These are phyloP conservation scores for Micromesistius poutassou DNA, from an alignment of 2,797 vertebrate genomes.

Conservation along the genomic window DNA sequence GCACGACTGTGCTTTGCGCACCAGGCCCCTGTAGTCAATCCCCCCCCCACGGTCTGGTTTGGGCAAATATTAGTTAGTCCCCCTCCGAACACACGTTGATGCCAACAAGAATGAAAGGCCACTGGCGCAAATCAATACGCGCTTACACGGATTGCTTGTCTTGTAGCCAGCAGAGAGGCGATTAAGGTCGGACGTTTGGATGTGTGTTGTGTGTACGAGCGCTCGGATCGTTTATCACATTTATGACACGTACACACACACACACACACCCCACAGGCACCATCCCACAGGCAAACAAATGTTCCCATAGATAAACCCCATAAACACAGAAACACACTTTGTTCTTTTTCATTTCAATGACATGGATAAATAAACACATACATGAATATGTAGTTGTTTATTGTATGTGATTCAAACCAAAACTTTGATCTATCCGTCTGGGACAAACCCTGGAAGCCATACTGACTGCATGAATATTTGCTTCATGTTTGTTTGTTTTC, in stretches of 20 bases:
- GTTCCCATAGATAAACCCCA: background rate
- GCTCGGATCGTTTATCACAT: background rate
- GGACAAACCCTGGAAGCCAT: constrained; percentile 17
- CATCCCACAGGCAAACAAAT: too few relatives aligned
- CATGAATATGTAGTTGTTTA: background rate
- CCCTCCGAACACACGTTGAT: constrained; percentile 19
- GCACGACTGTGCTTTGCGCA: constrained; percentile 33
- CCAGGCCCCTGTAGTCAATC: constrained; percentile 18
- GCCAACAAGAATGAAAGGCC: constrained; percentile 9
- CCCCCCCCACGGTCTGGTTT: constrained; percentile 26
- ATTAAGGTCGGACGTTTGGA: background rate
- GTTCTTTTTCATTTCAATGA: background rate
- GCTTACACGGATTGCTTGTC: background rate
- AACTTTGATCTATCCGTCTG: constrained; percentile 24
- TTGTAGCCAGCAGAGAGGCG: background rate
- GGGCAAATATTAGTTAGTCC: constrained; percentile 26
- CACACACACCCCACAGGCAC: background rate
- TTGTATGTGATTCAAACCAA: constrained; percentile 13
- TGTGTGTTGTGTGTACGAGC: background rate
- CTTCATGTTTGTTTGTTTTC: constrained; percentile 12
- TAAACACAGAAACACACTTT: constrained; percentile 5
- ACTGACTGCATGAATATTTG: constrained; percentile 13
- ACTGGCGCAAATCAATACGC: constrained; percentile 1
- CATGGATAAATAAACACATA: constrained; percentile 6
- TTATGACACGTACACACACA: background rate